phyloP scores from a whole-genome alignment of 2,888 invertebrate species.

The Ashinkailepas kermadecensis region DNA sequence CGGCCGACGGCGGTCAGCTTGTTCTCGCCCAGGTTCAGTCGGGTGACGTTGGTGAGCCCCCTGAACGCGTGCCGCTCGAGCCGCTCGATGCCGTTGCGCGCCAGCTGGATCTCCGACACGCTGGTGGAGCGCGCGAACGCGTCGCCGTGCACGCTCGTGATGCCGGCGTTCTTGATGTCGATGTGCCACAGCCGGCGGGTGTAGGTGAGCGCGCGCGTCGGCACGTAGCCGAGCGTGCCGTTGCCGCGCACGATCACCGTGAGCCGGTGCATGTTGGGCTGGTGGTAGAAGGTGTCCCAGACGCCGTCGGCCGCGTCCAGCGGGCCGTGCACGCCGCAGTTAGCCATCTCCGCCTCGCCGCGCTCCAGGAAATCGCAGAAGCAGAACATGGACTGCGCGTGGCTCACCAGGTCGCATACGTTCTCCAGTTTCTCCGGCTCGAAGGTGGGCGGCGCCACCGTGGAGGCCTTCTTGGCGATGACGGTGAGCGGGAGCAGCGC shows the following conservation, averaged over 20 bases:
- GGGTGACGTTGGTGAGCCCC: conserved; percentile 59
- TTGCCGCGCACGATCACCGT: conserved; percentile 63
- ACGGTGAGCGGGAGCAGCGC: background rate
- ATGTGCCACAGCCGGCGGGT: conserved; percentile 57
- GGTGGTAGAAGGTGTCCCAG: conserved; percentile 67
- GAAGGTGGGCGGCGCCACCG: background rate
- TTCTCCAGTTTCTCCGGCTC: background rate
- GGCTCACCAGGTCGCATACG: background rate
- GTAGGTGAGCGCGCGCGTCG: conserved; percentile 48
- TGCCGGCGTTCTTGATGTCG: conserved; percentile 64
- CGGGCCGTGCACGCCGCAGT: conserved; percentile 67
- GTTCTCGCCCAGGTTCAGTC: conserved; percentile 66
- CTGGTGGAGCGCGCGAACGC: conserved; percentile 66
- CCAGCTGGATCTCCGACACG: conserved; percentile 57
- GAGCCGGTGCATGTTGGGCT: conserved; percentile 42
- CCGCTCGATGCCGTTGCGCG: conserved; percentile 58
- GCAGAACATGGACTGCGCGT: conserved; percentile 43
- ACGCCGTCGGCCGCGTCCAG: conserved; percentile 49
- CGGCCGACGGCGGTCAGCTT: conserved; percentile 62
- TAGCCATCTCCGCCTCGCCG: conserved; percentile 58
- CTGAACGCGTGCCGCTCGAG: conserved; percentile 63
- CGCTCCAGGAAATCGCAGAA: conserved; percentile 55
- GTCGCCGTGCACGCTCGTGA: conserved; percentile 59
- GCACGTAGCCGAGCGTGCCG: conserved; percentile 58
- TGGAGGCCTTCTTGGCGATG: background rate